Conservation (phyloP, 2,888 invertebrate genomes). For the Scotopteryx bipunctaria region DNA sequence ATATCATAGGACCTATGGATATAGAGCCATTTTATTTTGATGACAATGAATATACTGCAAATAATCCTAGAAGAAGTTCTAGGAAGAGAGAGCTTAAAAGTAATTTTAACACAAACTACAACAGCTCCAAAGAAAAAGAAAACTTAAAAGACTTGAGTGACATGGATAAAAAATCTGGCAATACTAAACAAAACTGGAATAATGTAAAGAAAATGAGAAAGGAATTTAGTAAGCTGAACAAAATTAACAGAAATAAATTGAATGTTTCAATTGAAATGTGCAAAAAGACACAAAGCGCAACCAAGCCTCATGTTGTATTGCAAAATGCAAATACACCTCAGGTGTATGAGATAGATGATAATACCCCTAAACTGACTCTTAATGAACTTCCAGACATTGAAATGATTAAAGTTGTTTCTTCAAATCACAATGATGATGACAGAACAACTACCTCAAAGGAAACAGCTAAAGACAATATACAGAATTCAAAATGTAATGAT, state of each 20-base stretch:
- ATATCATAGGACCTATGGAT: constrained; percentile 58
- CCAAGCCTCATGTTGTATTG: constrained; percentile 32
- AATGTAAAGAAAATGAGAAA: constrained; percentile 76
- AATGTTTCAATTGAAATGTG: constrained; percentile 77
- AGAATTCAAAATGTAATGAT: constrained; percentile 2
- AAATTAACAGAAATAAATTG: constrained; percentile 66
- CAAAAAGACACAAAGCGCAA: constrained; percentile 57
- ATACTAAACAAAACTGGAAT: constrained; percentile 65
- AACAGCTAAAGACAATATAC: background rate
- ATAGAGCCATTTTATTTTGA: constrained; percentile 58
- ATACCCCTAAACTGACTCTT: constrained; percentile 47
- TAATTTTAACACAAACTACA: constrained; percentile 36
- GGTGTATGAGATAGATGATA: constrained; percentile 56
- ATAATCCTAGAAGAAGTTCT: constrained; percentile 66
- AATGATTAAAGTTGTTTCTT: constrained; percentile 21
- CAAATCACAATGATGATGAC: constrained; percentile 16
- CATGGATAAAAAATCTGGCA: constrained; percentile 52
- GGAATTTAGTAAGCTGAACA: constrained; percentile 71
- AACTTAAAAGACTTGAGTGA: constrained; percentile 53
- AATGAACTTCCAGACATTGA: constrained; percentile 19
- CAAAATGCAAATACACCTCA: constrained; percentile 27
- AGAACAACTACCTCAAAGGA: constrained; percentile 6
- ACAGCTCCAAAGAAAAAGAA: constrained; percentile 45
- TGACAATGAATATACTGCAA: constrained; percentile 56
- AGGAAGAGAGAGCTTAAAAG: constrained; percentile 57